phyloP scores from a whole-genome alignment of 2,113 vertebrate genomes.

The Nicator chloris region DNA sequence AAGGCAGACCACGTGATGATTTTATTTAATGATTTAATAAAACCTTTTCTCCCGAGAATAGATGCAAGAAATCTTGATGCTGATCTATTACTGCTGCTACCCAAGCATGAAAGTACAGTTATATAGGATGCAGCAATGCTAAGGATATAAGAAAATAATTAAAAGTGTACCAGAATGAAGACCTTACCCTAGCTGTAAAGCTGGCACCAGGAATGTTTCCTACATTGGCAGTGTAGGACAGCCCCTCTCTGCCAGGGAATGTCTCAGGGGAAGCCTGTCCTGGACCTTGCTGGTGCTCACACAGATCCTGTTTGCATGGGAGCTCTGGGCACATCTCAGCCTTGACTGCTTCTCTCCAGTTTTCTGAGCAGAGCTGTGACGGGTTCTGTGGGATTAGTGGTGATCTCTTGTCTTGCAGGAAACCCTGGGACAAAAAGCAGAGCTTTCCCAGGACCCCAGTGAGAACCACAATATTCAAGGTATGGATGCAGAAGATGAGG shows the following conservation, averaged over 20 bases:
- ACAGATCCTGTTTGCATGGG: not conserved
- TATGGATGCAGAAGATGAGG: not conserved
- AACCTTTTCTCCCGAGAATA: slow-evolving; percentile 22
- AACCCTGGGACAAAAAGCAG: not conserved
- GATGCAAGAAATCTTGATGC: not conserved
- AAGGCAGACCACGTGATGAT: not conserved
- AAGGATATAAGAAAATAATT: not conserved
- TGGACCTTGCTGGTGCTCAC: not conserved
- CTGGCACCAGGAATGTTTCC: not conserved
- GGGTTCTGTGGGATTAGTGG: not conserved
- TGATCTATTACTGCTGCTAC: slow-evolving; percentile 9
- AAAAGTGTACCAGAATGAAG: not conserved
- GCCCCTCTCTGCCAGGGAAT: not conserved
- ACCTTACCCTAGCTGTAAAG: not conserved
- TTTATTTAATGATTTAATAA: slow-evolving; percentile 43
- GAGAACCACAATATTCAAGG: not conserved
- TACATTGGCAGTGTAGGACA: not conserved
- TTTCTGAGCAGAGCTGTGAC: not conserved
- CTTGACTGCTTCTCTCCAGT: not conserved
- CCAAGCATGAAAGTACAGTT: slow-evolving; percentile 21
- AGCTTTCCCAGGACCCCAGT: not conserved
- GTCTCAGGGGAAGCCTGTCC: not conserved
- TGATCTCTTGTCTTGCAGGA: not conserved
- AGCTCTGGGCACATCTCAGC: not conserved
- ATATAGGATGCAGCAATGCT: not conserved